Evolutionary conservation across 2,113 vertebrate species (phyloP).

Genomic region (Cyprinodon brontotheroides): DNA sequence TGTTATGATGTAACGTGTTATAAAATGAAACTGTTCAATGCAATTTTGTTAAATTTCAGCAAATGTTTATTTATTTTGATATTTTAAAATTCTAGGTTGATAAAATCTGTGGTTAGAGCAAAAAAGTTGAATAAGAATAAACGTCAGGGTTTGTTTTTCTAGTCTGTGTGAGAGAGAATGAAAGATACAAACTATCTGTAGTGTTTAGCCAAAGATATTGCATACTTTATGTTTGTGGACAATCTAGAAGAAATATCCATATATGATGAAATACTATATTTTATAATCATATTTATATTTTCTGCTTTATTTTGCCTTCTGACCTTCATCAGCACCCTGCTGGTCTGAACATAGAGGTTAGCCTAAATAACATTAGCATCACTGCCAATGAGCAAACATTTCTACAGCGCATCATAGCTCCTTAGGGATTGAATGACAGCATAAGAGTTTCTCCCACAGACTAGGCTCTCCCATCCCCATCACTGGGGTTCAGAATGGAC

Average conservation of each 20-base stretch:
- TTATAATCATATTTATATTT: constrained; percentile 39
- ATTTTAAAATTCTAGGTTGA: constrained; percentile 9
- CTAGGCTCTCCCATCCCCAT: too few relatives aligned
- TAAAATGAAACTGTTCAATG: constrained; percentile 43
- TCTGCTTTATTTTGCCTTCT: constrained; percentile 34
- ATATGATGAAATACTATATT: constrained; percentile 52
- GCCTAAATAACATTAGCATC: constrained; percentile 36
- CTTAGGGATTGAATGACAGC: not conserved
- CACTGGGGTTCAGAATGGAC: not conserved
- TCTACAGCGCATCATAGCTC: not conserved
- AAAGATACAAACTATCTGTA: constrained; percentile 14
- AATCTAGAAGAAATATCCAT: constrained; percentile 19
- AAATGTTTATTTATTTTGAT: constrained; percentile 60
- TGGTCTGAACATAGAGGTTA: constrained; percentile 26
- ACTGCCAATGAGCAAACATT: constrained; percentile 33
- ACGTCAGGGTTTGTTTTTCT: constrained; percentile 33
- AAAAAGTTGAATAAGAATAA: not conserved
- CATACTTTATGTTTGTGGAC: constrained; percentile 46
- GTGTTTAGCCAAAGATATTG: constrained; percentile 56
- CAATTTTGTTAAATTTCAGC: constrained; percentile 50
- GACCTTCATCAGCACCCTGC: constrained; percentile 23
- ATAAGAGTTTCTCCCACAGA: not conserved
- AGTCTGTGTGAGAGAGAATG: constrained; percentile 2
- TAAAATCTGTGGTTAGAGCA: constrained; percentile 1
- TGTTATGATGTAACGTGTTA: constrained; percentile 17